These are phyloP conservation scores for Crocodylus rhombifer DNA, from an alignment of 2,797 vertebrate genomes.

Conservation along the genomic window DNA sequence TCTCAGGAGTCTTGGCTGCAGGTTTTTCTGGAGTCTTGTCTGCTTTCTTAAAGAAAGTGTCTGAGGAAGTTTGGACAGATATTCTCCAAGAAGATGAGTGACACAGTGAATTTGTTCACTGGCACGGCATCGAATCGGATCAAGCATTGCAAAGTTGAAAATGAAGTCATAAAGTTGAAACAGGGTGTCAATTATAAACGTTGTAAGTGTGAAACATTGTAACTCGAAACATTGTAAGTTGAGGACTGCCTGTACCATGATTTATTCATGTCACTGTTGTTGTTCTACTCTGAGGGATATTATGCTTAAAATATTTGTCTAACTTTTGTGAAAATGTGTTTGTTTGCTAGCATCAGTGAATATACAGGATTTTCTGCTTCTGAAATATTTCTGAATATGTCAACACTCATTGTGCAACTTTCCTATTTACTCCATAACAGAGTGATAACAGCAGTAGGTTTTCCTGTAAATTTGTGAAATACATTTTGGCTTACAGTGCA, in stretches of 20 bases:
- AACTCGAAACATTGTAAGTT: no score
- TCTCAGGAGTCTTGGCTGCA: no score
- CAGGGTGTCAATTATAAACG: no score
- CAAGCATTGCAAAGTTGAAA: no score
- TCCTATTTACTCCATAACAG: slow-evolving; percentile 49
- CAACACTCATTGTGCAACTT: slow-evolving; percentile 29
- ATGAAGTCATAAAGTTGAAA: no score
- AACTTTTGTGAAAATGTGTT: neutral
- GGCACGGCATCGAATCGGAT: no score
- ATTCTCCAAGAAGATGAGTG: no score
- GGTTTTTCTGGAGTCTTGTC: no score
- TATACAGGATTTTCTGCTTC: neutral
- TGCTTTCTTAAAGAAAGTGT: no score
- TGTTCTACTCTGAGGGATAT: neutral
- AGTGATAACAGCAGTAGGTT: slow-evolving; percentile 31
- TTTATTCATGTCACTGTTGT: neutral
- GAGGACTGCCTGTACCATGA: neutral
- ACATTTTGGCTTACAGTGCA: slow-evolving; percentile 21
- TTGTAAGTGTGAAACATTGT: no score
- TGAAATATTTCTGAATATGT: slow-evolving; percentile 32
- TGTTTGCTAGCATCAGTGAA: slow-evolving; percentile 8
- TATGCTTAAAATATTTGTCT: neutral
- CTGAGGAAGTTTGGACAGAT: no score
- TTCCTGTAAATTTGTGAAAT: slow-evolving; percentile 49
- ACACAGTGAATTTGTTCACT: no score